Conservation (phyloP, 2,888 invertebrate species). For the Saturnia pavonia region DNA sequence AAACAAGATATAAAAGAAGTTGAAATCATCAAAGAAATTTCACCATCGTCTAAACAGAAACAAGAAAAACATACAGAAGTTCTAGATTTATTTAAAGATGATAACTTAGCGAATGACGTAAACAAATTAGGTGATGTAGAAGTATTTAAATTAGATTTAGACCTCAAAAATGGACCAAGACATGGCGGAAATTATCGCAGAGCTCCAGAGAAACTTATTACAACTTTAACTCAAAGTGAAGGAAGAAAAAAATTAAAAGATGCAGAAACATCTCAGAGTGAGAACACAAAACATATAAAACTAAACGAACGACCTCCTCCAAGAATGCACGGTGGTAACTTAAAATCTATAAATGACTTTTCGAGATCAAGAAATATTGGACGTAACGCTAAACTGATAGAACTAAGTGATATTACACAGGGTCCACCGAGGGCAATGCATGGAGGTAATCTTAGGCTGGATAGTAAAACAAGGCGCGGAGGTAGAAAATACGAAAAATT, state of each 20-base stretch:
- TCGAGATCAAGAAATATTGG: constrained; percentile 38
- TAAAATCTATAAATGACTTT: constrained; percentile 41
- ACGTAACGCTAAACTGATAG: constrained; percentile 51
- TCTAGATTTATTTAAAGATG: constrained; percentile 68
- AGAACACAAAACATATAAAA: constrained; percentile 51
- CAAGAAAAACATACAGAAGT: constrained; percentile 53
- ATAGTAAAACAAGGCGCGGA: constrained; percentile 33
- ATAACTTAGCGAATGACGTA: constrained; percentile 67
- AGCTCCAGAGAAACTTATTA: constrained; percentile 41
- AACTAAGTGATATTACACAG: constrained; percentile 41
- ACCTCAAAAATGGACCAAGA: constrained; percentile 59
- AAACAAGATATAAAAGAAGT: constrained; percentile 72
- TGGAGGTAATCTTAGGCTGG: constrained; percentile 55
- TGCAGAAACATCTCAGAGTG: constrained; percentile 57
- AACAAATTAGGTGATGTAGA: constrained; percentile 72
- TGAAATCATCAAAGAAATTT: constrained; percentile 70
- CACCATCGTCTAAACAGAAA: constrained; percentile 32
- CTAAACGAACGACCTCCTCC: constrained; percentile 36
- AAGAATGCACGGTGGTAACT: constrained; percentile 47
- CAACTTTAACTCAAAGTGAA: constrained; percentile 21
- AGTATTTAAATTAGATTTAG: constrained; percentile 63
- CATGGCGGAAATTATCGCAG: constrained; percentile 76
- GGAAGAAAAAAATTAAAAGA: constrained; percentile 39
- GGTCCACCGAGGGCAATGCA: constrained; percentile 42
- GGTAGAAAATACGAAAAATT: constrained; percentile 52